These are phyloP conservation scores for Lordiphosa clarofinis DNA, from an alignment of 1,140 invertebrate species.

Conservation along the genomic window DNA sequence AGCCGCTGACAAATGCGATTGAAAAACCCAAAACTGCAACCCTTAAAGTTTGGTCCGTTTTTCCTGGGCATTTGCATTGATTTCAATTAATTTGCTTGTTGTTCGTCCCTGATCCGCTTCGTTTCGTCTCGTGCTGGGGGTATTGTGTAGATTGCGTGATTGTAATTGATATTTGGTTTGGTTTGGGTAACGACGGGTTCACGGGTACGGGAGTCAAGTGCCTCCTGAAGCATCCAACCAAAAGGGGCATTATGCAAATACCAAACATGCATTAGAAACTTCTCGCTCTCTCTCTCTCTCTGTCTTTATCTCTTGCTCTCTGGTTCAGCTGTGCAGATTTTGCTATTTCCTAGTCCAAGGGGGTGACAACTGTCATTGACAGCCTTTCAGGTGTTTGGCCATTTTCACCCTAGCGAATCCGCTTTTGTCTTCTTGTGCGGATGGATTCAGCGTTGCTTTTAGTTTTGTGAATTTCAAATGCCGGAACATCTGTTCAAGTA, in stretches of 20 bases:
- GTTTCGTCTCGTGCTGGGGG: not conserved
- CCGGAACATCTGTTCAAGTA: conserved; percentile 77
- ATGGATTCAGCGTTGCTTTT: conserved; percentile 53
- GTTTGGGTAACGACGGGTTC: conserved; percentile 22
- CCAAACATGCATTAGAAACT: conserved; percentile 65
- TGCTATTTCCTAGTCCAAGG: conserved; percentile 26
- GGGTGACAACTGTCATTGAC: conserved; percentile 67
- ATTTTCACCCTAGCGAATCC: conserved; percentile 24
- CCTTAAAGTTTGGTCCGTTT: conserved; percentile 50
- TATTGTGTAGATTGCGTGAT: conserved; percentile 61
- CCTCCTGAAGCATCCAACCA: conserved; percentile 12
- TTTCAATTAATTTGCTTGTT: conserved; percentile 77
- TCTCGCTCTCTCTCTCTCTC: conserved; percentile 12
- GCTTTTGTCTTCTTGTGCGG: conserved; percentile 33
- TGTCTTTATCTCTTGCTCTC: conserved; percentile 8
- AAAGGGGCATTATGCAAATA: conserved; percentile 65
- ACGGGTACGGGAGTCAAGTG: conserved; percentile 2
- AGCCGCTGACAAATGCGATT: conserved; percentile 75
- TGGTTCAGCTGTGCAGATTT: conserved; percentile 68
- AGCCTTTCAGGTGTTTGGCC: conserved; percentile 50
- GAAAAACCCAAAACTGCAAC: conserved; percentile 48
- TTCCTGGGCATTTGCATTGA: conserved; percentile 65
- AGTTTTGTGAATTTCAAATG: conserved; percentile 78
- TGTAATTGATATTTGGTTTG: conserved; percentile 73
- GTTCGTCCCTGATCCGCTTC: conserved; percentile 33